Base-by-base conservation (phyloP, 2,888 invertebrate species). In the Ptilodon capucinus region DNA sequence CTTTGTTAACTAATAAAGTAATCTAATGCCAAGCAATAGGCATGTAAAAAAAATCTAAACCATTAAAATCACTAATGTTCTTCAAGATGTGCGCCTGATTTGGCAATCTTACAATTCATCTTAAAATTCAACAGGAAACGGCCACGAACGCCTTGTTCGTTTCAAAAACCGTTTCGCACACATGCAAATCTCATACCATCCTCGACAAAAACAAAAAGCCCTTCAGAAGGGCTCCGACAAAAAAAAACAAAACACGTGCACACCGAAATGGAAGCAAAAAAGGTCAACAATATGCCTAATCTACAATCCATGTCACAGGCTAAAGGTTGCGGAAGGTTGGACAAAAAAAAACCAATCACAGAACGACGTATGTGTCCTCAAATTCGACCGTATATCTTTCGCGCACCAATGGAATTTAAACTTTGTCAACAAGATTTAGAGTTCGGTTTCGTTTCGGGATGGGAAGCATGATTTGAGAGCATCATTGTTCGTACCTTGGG, bases 221-320 rank as follows among this genome's bases (percentile, higher is more conserved):
- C 76, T 76, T 75, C 64, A 69, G 62, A 69, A 75, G 70, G 62
- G 52, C 53, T 51, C 51, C 51, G 67, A 76, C 80, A 88, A 86
- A 87, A 84, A 87, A 84, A 82, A 74, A 72, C 73, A 79, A 76
- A 73, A 83, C 89, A 90, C 86, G 87, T 89, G 90, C 86, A 85
- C 8, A 71, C 79, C 63, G 67, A 75, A 81, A 81, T 79, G 79
- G 72, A 79, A 76, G 81, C 81, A 89, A 89, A 91, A 85, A 91
- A 87, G 84, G 84, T 89, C 86, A 90, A 90, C 89, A 90, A 89
- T 90, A 89, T 90, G 84, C 86, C 87, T 89, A 90, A 91, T 90
- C 87, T 87, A 89, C 87, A 86, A 90, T 85, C 89, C 89, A 79
- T 90, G 91, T 91, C 90, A 87, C 84, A 88, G 85, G 89, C 87